Percentiles rank a stretch among this genome's conserved stretches.
phyloP scores from a whole-genome alignment of 2,113 vertebrate species.

The Petrocephalus zakoni region DNA sequence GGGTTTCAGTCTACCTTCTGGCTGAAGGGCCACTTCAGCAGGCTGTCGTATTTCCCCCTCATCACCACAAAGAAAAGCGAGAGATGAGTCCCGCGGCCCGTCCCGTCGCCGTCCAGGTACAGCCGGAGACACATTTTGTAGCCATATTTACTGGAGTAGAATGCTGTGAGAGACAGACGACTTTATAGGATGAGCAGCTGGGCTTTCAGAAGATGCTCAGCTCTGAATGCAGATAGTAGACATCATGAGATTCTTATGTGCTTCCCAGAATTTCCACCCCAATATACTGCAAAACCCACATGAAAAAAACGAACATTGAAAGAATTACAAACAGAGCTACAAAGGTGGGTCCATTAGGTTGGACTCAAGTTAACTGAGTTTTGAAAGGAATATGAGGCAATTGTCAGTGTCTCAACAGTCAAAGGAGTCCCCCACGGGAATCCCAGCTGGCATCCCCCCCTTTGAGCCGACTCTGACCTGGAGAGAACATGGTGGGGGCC shows the following conservation, averaged over 20 bases:
- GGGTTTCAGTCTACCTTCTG: conserved; percentile 70
- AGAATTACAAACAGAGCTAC: background rate
- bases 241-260: background rate
- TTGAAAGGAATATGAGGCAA: too few species aligned
- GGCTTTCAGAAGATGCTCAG: background rate
- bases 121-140: conserved; percentile 91
- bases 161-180: conserved; percentile 55
- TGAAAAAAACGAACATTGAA: background rate
- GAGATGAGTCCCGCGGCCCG: conserved; percentile 79
- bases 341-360: background rate
- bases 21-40: conserved; percentile 90
- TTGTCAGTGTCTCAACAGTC: too few species aligned
- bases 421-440: background rate
- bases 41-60: conserved; percentile 75
- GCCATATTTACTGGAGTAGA: conserved; percentile 89
- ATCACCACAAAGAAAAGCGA: conserved; percentile 93
- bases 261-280: background rate
- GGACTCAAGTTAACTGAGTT: too few species aligned
- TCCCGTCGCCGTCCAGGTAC: conserved; percentile 86
- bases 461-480: conserved; percentile 59
- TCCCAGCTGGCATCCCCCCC: background rate
- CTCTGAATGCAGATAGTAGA: background rate
- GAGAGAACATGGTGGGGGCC: conserved; percentile 85
- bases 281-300: background rate
- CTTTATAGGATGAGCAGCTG: background rate